A percentile compares a stretch with the other conserved stretches of the same genome.
phyloP scores from a whole-genome alignment of 2,797 vertebrate species.

The Acipenser transmontanus region DNA sequence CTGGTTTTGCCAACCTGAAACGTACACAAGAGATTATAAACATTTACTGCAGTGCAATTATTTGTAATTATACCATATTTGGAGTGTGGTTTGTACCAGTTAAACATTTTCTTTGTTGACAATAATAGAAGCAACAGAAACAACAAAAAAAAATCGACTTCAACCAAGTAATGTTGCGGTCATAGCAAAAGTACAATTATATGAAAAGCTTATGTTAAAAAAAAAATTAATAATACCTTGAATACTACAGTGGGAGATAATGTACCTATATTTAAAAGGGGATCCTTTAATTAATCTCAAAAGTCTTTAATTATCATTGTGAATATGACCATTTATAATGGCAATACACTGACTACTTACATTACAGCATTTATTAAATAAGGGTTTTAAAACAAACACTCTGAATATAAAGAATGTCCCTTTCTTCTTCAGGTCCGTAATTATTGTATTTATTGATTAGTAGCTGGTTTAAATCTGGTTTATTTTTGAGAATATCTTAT shows the following conservation, averaged over 20 bases:
- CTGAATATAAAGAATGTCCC: background rate
- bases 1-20: background rate
- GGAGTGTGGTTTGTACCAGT: background rate
- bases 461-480: background rate
- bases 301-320: too few relatives aligned
- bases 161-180: background rate
- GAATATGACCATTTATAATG: too few relatives aligned
- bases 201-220: slow-evolving; percentile 3
- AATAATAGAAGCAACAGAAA: background rate
- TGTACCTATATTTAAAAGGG: too few relatives aligned
- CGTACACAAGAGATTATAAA: slow-evolving; percentile 6
- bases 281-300: too few relatives aligned
- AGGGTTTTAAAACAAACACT: slow-evolving; percentile 1
- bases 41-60: slow-evolving; percentile 3
- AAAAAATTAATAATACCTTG: background rate
- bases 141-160: slow-evolving; percentile 6
- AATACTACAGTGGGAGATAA: too few relatives aligned
- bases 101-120: slow-evolving; percentile 10
- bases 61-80: slow-evolving; percentile 1
- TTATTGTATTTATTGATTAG: background rate
- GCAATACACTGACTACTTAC: too few relatives aligned
- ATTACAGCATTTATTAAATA: too few relatives aligned
- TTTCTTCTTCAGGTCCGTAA: background rate
- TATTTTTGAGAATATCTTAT: background rate
- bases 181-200: background rate